Evolutionary conservation across 1,140 invertebrate genomes (phyloP).

Genomic region (Apis cerana): DNA sequence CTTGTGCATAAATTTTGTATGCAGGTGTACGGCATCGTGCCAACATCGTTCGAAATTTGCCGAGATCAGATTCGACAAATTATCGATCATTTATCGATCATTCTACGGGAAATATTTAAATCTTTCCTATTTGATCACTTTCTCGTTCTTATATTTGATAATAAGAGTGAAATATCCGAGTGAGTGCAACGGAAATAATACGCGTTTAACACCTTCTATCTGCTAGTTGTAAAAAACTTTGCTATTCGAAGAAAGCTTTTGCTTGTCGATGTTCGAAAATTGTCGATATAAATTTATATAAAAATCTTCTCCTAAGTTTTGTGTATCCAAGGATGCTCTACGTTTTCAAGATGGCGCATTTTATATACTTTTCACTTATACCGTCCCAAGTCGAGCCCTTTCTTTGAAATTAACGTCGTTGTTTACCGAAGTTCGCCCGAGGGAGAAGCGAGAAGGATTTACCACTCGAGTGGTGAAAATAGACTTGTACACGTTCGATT

Average conservation of each 20-base stretch:
- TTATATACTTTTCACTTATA: slow-evolving; percentile 28
- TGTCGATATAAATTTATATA: background rate
- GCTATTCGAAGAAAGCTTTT: background rate
- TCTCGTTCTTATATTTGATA: too few species aligned
- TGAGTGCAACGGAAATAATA: background rate
- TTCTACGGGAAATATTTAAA: too few species aligned
- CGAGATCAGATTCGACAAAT: background rate
- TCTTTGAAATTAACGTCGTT: slow-evolving; percentile 50
- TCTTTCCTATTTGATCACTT: too few species aligned
- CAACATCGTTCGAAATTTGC: slow-evolving; percentile 3
- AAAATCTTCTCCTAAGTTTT: too few species aligned
- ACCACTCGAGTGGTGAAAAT: slow-evolving; percentile 49
- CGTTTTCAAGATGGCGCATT: slow-evolving; percentile 11
- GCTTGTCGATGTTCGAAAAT: too few species aligned
- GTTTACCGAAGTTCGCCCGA: slow-evolving; percentile 55
- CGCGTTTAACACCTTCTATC: background rate
- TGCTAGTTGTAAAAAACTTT: too few species aligned
- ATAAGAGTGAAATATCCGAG: too few species aligned
- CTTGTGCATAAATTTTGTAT: background rate
- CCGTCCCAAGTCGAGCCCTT: background rate
- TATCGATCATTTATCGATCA: background rate
- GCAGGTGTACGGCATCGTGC: background rate
- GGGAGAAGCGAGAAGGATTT: slow-evolving; percentile 42
- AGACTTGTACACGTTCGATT: slow-evolving; percentile 60
- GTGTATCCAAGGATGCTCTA: too few species aligned